These are phyloP conservation scores for Taenioides sp. DNA, from an alignment of 2,797 vertebrate genomes.

Conservation along the genomic window DNA sequence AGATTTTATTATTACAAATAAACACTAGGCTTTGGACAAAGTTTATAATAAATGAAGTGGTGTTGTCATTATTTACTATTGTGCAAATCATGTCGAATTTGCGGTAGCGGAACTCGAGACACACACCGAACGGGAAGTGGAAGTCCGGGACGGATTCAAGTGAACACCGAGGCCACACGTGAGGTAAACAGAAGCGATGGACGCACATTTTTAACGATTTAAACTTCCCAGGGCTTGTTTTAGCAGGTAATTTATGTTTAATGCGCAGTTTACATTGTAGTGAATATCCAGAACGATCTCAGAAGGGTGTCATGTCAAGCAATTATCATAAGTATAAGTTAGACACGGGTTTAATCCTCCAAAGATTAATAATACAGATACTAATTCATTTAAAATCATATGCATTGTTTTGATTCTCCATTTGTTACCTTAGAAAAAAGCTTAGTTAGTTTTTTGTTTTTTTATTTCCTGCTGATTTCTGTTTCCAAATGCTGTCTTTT, in stretches of 20 bases:
- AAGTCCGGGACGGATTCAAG: background rate
- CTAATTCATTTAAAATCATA: background rate
- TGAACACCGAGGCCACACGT: background rate
- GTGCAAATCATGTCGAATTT: background rate
- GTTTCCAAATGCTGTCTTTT: no score
- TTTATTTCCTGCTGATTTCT: no score
- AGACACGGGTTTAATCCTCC: background rate
- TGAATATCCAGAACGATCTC: no score
- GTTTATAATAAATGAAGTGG: background rate
- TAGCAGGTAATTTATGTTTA: background rate
- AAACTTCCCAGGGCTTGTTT: background rate
- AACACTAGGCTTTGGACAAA: background rate
- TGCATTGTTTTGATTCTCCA: background rate
- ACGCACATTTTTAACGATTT: background rate
- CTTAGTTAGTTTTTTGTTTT: no score
- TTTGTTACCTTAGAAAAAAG: background rate
- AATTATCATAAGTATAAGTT: background rate
- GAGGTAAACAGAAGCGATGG: constrained; percentile 8
- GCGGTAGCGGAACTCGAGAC: background rate
- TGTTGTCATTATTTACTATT: background rate
- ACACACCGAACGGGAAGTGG: background rate
- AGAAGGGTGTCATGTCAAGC: background rate
- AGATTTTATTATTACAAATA: background rate
- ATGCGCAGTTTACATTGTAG: background rate
- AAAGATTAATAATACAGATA: no score